Percentiles rank a stretch among this genome's conserved stretches.
phyloP scores from a whole-genome alignment of 2,797 vertebrate genomes.

The Peromyscus melanophrys region DNA sequence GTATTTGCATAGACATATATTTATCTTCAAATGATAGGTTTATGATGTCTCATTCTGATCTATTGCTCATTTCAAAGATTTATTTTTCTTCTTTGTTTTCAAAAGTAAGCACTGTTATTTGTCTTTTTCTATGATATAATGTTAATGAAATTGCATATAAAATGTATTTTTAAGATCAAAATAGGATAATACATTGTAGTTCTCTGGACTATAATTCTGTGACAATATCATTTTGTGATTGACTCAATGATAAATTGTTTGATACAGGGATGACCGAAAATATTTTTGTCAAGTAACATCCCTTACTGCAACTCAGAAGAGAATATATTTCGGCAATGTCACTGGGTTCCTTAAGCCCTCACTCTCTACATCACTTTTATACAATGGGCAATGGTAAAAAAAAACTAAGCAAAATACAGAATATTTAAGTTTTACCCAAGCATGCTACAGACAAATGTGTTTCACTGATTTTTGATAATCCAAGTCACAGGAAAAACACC shows the following conservation, averaged over 20 bases:
- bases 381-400: neutral
- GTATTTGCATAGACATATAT: neutral
- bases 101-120: neutral
- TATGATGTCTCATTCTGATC: neutral
- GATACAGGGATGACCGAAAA: slow-evolving; percentile 52
- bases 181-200: neutral
- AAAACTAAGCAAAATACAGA: neutral
- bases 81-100: neutral
- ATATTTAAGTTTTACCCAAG: neutral
- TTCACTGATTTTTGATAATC: neutral
- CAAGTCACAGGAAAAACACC: neutral
- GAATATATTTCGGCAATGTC: slow-evolving; percentile 13
- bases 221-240: slow-evolving; percentile 59
- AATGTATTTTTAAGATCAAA: slow-evolving; percentile 48
- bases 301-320: slow-evolving; percentile 31
- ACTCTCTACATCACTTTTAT: neutral
- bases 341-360: neutral
- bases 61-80: neutral
- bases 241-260: slow-evolving; percentile 51
- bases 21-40: neutral
- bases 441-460: neutral
- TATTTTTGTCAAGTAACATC: slow-evolving; percentile 61
- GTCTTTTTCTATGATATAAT: slow-evolving; percentile 1
- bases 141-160: slow-evolving; percentile 11
- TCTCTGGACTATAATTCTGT: slow-evolving; percentile 56